Conservation (phyloP, 2,888 invertebrate genomes). For the Acrobasis suavella region DNA sequence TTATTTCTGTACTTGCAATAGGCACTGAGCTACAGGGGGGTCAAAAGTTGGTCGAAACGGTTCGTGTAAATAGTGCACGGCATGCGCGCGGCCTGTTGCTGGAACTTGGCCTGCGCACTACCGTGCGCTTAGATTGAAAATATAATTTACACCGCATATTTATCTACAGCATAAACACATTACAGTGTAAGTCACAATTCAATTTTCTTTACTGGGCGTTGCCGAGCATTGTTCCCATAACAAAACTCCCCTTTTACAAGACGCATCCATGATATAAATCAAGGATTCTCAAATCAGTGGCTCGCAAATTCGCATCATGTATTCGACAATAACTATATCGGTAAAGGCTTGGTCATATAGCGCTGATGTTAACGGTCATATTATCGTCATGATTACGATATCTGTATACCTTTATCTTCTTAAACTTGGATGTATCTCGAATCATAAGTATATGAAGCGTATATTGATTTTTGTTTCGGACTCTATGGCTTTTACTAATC, state of each 20-base stretch:
- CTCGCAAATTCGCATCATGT: slow-evolving; percentile 15
- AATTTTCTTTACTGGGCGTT: slow-evolving; percentile 9
- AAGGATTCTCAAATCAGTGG: slow-evolving; percentile 22
- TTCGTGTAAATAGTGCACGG: too few relatives aligned
- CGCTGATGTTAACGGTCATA: neutral
- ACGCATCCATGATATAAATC: slow-evolving; percentile 20
- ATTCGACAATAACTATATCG: slow-evolving; percentile 17
- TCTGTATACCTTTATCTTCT: too few relatives aligned
- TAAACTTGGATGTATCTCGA: too few relatives aligned
- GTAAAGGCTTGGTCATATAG: neutral
- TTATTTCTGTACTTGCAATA: too few relatives aligned
- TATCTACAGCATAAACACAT: neutral
- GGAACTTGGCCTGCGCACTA: too few relatives aligned
- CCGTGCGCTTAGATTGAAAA: neutral
- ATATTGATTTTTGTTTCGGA: too few relatives aligned
- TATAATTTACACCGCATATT: neutral
- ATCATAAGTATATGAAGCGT: too few relatives aligned
- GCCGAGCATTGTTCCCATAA: slow-evolving; percentile 11
- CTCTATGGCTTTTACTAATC: too few relatives aligned
- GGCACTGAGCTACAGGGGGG: too few relatives aligned
- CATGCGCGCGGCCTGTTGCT: too few relatives aligned
- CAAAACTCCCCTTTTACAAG: slow-evolving; percentile 13
- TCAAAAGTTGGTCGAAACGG: too few relatives aligned
- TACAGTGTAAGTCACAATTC: slow-evolving; percentile 9
- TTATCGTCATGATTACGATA: too few relatives aligned